phyloP scores from a whole-genome alignment of 2,113 vertebrate species.

The Prunella himalayana region DNA sequence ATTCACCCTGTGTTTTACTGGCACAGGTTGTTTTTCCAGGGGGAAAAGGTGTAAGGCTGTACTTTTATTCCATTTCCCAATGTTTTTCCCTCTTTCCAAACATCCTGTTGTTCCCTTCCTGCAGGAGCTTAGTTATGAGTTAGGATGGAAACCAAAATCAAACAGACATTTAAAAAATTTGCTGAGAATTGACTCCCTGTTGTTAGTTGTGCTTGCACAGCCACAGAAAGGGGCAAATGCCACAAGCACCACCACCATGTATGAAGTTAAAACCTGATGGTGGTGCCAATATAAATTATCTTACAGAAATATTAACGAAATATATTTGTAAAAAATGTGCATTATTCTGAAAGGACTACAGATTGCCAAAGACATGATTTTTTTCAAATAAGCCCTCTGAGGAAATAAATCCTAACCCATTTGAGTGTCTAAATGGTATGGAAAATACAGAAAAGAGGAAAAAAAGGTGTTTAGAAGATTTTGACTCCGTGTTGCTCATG shows the following conservation, averaged over 20 bases:
- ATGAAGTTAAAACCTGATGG: not conserved
- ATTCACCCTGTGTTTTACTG: not conserved
- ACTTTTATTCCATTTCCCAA: not conserved
- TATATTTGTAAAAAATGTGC: not conserved
- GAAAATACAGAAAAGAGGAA: not conserved
- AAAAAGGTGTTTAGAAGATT: too few species aligned
- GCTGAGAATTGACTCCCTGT: not conserved
- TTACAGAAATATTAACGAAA: not conserved
- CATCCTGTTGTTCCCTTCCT: not conserved
- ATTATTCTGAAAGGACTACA: not conserved
- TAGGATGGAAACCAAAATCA: not conserved
- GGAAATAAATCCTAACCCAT: not conserved
- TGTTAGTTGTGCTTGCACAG: not conserved
- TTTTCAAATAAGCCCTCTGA: not conserved
- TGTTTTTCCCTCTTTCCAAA: not conserved
- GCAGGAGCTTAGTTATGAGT: not conserved
- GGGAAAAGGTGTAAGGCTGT: not conserved
- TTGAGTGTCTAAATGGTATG: not conserved
- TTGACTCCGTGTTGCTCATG: fast-evolving
- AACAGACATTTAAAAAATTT: not conserved
- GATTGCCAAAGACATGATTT: not conserved
- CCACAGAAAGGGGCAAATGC: not conserved
- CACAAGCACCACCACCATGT: not conserved
- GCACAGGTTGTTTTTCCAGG: not conserved
- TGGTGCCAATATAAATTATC: not conserved